Evolutionary conservation across 2,888 invertebrate species (phyloP).

Genomic region (Asteroscopus sphinx): DNA sequence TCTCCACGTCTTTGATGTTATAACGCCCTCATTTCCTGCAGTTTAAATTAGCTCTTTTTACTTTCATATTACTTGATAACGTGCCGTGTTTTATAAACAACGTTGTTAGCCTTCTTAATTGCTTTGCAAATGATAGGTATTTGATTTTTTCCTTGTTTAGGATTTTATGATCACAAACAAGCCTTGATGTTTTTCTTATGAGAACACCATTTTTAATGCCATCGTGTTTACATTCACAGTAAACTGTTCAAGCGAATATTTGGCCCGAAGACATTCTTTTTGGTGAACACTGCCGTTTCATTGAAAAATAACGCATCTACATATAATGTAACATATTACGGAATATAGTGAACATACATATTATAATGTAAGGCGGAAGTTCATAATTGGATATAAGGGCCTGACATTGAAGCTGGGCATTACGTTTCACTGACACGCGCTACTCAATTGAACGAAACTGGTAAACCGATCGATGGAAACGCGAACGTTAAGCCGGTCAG

Average conservation of each 20-base stretch:
- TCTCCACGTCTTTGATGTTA: constrained; percentile 37
- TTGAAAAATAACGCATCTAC: constrained; percentile 26
- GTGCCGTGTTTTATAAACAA: constrained; percentile 12
- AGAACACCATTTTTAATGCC: background rate
- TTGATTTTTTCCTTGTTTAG: background rate
- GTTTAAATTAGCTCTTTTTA: constrained; percentile 27
- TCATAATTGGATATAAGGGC: constrained; percentile 55
- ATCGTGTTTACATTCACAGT: background rate
- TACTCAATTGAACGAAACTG: constrained; percentile 17
- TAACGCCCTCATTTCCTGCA: constrained; percentile 40
- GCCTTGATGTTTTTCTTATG: background rate
- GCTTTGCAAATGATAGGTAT: constrained; percentile 2
- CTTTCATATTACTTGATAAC: constrained; percentile 19
- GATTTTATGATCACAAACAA: constrained; percentile 1
- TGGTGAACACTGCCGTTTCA: background rate
- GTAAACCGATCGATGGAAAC: constrained; percentile 1
- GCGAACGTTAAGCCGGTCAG: background rate
- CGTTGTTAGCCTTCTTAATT: constrained; percentile 8
- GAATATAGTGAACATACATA: constrained; percentile 14
- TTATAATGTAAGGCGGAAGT: constrained; percentile 44
- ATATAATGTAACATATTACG: constrained; percentile 31
- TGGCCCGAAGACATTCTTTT: background rate
- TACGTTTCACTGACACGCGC: constrained; percentile 30
- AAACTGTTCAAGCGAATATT: background rate
- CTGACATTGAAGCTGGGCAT: constrained; percentile 45